Percentiles rank a stretch among this genome's conserved stretches.
phyloP scores from a whole-genome alignment of 2,113 vertebrate species.

The Ailuropoda melanoleuca region DNA sequence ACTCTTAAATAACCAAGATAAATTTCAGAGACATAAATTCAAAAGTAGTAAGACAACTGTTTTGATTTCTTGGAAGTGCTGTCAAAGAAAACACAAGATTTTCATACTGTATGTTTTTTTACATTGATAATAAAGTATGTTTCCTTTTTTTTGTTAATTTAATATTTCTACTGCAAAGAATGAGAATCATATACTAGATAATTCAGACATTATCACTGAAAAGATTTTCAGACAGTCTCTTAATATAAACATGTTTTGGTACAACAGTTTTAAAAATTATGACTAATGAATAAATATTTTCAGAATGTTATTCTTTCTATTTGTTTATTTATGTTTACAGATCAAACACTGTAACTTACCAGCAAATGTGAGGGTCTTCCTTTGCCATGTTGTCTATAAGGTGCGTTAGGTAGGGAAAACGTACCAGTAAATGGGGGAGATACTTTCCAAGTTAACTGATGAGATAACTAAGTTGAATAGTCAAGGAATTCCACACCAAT shows the following conservation, averaged over 20 bases:
- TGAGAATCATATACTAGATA: neutral
- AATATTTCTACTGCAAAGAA: neutral
- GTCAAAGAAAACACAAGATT: neutral
- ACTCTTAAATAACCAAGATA: neutral
- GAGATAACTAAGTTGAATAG: neutral
- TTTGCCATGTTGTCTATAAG: slow-evolving; percentile 11
- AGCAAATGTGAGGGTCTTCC: neutral
- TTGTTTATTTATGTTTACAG: slow-evolving; percentile 10
- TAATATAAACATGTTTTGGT: slow-evolving; percentile 11
- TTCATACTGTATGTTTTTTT: neutral
- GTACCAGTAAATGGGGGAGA: neutral
- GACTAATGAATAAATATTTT: slow-evolving; percentile 1
- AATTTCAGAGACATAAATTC: neutral
- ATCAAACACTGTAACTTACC: neutral
- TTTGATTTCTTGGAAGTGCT: neutral
- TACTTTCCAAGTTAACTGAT: neutral
- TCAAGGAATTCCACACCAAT: neutral
- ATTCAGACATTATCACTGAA: neutral
- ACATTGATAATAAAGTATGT: neutral
- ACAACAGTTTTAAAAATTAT: neutral
- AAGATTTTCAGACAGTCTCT: neutral
- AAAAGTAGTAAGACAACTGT: neutral
- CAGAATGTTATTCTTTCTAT: slow-evolving; percentile 21
- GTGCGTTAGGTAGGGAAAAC: neutral
- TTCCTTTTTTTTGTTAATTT: neutral